phyloP scores from a whole-genome alignment of 2,888 invertebrate genomes.

The Acrobasis consociella region DNA sequence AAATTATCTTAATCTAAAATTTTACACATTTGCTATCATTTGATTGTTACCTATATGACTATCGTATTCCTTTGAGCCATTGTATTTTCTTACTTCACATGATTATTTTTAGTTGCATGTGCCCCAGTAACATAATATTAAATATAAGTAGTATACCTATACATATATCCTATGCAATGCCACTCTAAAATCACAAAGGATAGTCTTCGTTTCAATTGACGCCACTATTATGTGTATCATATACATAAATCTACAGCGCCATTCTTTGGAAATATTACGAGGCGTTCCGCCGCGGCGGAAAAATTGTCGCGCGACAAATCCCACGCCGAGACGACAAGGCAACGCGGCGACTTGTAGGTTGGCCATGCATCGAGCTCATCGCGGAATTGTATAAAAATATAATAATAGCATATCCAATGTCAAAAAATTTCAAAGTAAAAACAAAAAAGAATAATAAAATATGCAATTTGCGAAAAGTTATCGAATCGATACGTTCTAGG shows the following conservation, averaged over 20 bases:
- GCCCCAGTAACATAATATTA: not conserved
- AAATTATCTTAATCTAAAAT: too few species aligned
- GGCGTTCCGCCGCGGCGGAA: conserved; percentile 45
- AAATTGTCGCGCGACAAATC: conserved; percentile 41
- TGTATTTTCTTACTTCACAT: too few species aligned
- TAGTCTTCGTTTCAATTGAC: conserved; percentile 54
- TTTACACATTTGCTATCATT: too few species aligned
- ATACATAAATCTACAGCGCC: conserved; percentile 57
- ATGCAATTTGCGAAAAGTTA: too few species aligned
- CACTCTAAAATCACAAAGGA: conserved; percentile 35
- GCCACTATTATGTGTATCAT: conserved; percentile 57
- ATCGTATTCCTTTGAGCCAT: too few species aligned
- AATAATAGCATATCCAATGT: too few species aligned
- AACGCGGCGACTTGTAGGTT: not conserved
- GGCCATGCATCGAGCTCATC: not conserved
- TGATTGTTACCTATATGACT: too few species aligned
- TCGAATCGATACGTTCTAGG: too few species aligned
- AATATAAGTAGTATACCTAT: too few species aligned
- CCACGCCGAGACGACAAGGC: conserved; percentile 1
- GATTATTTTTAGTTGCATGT: too few species aligned
- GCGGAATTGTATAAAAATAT: not conserved
- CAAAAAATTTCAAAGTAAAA: too few species aligned
- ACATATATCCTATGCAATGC: not conserved
- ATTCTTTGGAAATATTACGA: conserved; percentile 51
- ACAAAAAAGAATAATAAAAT: too few species aligned